phyloP scores from a whole-genome alignment of 2,797 vertebrate species.

The Oreonectes daqikongensis region DNA sequence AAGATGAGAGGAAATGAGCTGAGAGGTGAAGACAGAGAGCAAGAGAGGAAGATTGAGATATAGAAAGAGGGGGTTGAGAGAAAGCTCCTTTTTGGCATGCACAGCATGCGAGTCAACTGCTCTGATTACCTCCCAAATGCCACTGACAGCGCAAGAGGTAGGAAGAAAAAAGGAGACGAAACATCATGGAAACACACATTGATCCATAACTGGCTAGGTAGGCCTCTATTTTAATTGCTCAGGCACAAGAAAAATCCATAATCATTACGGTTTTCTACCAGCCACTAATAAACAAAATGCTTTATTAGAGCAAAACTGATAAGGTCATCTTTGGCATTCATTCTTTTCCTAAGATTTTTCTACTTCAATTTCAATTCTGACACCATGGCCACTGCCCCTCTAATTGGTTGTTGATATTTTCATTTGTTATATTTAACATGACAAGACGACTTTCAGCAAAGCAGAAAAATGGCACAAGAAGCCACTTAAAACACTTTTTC shows the following conservation, averaged over 20 bases:
- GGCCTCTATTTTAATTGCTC: conserved; percentile 47
- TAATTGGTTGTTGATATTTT: conserved; percentile 11
- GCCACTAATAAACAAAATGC: conserved; percentile 46
- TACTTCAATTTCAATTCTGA: background rate
- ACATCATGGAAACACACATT: conserved; percentile 41
- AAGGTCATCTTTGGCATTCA: conserved; percentile 41
- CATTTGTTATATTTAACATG: conserved; percentile 31
- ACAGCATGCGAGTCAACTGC: conserved; percentile 32
- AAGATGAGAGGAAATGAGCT: conserved; percentile 32
- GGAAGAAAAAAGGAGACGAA: conserved; percentile 14
- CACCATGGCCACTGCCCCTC: background rate
- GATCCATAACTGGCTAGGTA: conserved; percentile 38
- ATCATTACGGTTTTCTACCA: conserved; percentile 32
- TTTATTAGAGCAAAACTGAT: conserved; percentile 39
- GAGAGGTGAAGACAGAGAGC: background rate
- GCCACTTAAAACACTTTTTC: background rate
- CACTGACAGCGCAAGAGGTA: conserved; percentile 21
- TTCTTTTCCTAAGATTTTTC: conserved; percentile 10
- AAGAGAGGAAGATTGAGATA: background rate
- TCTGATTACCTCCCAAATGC: conserved; percentile 50
- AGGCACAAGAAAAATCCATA: conserved; percentile 42
- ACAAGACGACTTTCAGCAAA: conserved; percentile 3
- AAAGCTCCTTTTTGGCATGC: conserved; percentile 47
- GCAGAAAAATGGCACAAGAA: background rate
- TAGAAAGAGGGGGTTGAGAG: background rate